These are phyloP conservation scores for Tamias sibiricus DNA, from an alignment of 2,113 vertebrate species.

Conservation along the genomic window DNA sequence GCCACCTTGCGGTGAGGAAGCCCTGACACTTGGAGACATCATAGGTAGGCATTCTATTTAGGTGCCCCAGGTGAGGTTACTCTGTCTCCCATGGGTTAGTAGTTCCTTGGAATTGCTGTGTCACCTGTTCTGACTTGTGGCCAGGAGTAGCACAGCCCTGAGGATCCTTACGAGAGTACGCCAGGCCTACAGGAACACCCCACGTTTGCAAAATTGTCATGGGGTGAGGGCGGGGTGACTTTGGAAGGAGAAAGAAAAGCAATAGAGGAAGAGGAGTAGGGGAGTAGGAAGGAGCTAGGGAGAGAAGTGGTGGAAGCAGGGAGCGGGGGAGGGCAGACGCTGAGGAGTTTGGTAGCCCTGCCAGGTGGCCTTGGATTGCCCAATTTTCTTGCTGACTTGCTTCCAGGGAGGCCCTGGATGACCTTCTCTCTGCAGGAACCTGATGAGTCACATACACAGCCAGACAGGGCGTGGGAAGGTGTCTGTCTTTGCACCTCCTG, in stretches of 20 bases:
- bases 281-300: not conserved
- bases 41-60: not conserved
- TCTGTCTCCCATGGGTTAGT: not conserved
- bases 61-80: not conserved
- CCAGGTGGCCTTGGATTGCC: not conserved
- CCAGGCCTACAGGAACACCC: not conserved
- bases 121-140: not conserved
- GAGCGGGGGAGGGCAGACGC: not conserved
- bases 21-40: not conserved
- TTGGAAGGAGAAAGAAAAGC: not conserved
- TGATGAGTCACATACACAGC: conserved; percentile 32
- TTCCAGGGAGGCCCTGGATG: not conserved
- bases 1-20: not conserved
- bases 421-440: not conserved
- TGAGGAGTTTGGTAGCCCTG: not conserved
- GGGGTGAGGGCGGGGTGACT: not conserved
- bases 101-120: not conserved
- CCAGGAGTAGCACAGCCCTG: not conserved
- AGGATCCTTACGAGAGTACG: not conserved
- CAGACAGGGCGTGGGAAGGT: not conserved
- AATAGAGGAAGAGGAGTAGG: not conserved
- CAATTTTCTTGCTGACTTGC: not conserved
- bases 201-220: fast-evolving
- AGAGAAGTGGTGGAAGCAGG: not conserved
- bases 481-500: not conserved